Evolutionary conservation across 2,113 vertebrate species (phyloP).

Genomic region (Myotis brandtii): DNA sequence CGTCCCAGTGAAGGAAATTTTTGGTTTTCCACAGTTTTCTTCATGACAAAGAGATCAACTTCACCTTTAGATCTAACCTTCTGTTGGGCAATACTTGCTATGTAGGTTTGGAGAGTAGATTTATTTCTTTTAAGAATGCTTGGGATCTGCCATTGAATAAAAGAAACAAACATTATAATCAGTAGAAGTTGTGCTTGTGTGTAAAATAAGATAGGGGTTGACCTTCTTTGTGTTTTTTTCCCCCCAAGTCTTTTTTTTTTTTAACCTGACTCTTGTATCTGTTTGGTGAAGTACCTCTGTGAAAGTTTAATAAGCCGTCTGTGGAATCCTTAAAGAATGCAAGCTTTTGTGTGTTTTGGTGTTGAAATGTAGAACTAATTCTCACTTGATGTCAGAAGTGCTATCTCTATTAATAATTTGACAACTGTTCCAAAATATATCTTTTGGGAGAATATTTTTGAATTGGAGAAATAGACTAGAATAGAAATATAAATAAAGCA

Average conservation of each 20-base stretch:
- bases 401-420: constrained; percentile 77
- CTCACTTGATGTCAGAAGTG: constrained; percentile 73
- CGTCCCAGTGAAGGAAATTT: neutral
- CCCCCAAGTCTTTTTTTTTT: neutral
- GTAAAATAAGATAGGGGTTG: constrained; percentile 29
- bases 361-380: constrained; percentile 73
- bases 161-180: neutral
- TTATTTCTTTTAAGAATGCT: neutral
- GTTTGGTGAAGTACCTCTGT: constrained; percentile 52
- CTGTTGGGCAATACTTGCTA: neutral
- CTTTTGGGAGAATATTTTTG: constrained; percentile 63
- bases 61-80: neutral
- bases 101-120: neutral
- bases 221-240: neutral
- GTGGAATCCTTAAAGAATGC: constrained; percentile 61
- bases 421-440: constrained; percentile 70
- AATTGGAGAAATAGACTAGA: constrained; percentile 53
- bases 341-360: constrained; percentile 47
- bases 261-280: constrained; percentile 16
- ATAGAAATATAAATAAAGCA: constrained; percentile 67
- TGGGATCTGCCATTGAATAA: neutral
- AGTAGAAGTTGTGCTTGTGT: neutral
- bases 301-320: constrained; percentile 69
- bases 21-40: neutral
- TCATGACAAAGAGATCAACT: neutral